Percentiles rank a stretch among this genome's conserved stretches.
These are phyloP conservation scores for Craseonycteris thonglongyai DNA, from an alignment of 2,113 vertebrate genomes.

Conservation along the genomic window DNA sequence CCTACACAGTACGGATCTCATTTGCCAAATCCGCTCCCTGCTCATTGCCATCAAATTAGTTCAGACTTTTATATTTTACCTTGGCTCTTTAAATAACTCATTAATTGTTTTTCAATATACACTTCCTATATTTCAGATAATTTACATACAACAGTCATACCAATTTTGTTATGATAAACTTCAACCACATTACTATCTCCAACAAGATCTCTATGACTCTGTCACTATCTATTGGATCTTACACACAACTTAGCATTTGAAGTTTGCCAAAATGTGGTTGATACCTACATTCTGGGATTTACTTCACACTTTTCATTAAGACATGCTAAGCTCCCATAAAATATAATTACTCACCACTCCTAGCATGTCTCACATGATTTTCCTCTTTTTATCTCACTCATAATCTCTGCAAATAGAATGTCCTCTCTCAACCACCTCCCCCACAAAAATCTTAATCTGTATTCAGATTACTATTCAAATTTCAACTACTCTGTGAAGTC, in stretches of 20 bases:
- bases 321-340: neutral
- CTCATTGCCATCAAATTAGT: neutral
- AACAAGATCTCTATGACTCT: neutral
- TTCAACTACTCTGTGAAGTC: neutral
- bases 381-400: neutral
- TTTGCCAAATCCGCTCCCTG: neutral
- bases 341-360: neutral
- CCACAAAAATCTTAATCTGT: neutral
- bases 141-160: neutral
- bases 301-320: neutral
- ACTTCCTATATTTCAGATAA: neutral
- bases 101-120: neutral
- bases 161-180: constrained; percentile 19
- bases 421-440: neutral
- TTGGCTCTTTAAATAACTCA: neutral
- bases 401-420: neutral
- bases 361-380: neutral
- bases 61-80: neutral
- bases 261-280: neutral
- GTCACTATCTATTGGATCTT: neutral
- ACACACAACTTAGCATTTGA: neutral
- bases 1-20: neutral
- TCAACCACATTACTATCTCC: neutral
- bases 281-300: neutral
- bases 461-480: constrained; percentile 19